Evolutionary conservation across 2,797 vertebrate genomes (phyloP), one percentile per base, ranked within the genome.

Genomic region (Xenopus petersii): DNA sequence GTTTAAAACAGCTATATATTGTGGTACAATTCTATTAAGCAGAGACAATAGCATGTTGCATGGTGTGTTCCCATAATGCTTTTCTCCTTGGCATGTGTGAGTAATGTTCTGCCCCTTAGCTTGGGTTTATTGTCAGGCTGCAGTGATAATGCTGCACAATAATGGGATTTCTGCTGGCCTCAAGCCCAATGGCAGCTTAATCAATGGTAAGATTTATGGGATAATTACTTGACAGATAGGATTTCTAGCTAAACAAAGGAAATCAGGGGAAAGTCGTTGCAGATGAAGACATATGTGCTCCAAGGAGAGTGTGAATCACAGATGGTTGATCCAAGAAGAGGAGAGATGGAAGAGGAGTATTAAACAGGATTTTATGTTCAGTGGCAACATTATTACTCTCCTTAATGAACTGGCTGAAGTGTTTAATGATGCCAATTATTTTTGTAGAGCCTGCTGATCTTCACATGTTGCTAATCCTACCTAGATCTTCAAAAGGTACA

Each of bases 171-270:
- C 58, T 33, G 24, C 71, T 69, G 75, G 66, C 76, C 54, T 67
- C 55, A 8, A 70, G 76, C 67, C 46, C 61, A 70, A 30, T 66
- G 67, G 61, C 76, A 74, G 66, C 64, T 74, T 74, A 79, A 79
- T 79, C 71, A 79, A 79, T 79, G 75, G 61, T 51, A 74, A 74
- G 76, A 74, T 79, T 74, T 74, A 74, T 79, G 70, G 76, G 76
- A 79, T 79, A 74, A 79, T 79, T 79, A 79, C 71, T 73, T 79
- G 76, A 79, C 71, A 64, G 66, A 79, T 74, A 74, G 71, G 68
- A 79, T 79, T 74, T 74, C 67, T 55, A 70, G 17, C 71, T 60
- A 59, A 73, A 79, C 71, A 79, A 74, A 74, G 71, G 71, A 64
- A 70, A 70, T 54, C 33, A 24, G 64, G 66, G 70, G 55, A 65